Base-by-base conservation (phyloP, 2,888 invertebrate genomes). In the Neoascia interrupta region DNA sequence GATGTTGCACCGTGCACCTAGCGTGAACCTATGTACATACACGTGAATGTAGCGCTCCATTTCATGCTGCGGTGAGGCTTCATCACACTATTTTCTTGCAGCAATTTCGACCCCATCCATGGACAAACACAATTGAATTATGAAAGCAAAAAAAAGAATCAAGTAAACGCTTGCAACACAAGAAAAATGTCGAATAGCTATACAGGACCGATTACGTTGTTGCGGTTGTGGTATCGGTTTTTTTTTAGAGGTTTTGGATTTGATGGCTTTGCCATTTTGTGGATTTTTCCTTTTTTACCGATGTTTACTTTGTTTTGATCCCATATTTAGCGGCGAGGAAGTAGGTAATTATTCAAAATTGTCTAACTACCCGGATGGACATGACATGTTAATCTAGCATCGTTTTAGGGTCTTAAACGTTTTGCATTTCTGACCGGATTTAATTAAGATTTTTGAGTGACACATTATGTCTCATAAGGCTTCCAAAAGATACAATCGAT, bases 131-230 rank as follows among this genome's bases (percentile, higher is more conserved):
- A 54, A 66, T 54, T 54, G 66, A 23, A 66, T 45, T 56, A 47
- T 28, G 45, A 49, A 41, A 49, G 41, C n/a, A 36, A 45, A 6
- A 26, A 21, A 26, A 36, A 21, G 45, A 5, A 26, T 15, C 36
- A 60, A 47, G 45, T 43, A 47, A 56, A 56, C 56, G 28, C 31
- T 68, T 39, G 36, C 47, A 68, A 34, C 66, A 51, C 37, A 64
- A 43, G 11, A 64, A 58, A n/a, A n/a, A n/a, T n/a, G n/a, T n/a
- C n/a, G n/a, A n/a, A n/a, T n/a, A n/a, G n/a, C n/a, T n/a, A n/a
- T n/a, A n/a, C n/a, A n/a, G n/a, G n/a, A 49, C 28, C 58, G 58
- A 56, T 68, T 58, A 68, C 41, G 58, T 41, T 58, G 68, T 58
- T 49, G 68, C 23, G 6, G 41, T 66, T 49, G 37, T 66, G 49